Percentiles rank a stretch among this genome's conserved stretches.
Evolutionary conservation across 2,888 invertebrate species (phyloP).

Genomic region (Sphaerophoria taeniata): DNA sequence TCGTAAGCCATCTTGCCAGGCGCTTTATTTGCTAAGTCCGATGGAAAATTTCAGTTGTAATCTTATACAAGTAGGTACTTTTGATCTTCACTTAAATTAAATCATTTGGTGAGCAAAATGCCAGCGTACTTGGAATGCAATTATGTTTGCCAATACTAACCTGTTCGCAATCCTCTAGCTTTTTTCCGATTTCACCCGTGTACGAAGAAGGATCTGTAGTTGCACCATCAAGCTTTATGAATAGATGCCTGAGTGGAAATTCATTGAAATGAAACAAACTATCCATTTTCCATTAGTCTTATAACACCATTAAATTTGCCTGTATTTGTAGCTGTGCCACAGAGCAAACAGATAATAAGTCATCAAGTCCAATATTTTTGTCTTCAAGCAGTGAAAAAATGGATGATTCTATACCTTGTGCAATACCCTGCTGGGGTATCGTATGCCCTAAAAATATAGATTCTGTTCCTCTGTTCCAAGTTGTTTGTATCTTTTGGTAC

Average conservation of each 20-base stretch:
- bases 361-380: neutral
- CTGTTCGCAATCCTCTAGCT: neutral
- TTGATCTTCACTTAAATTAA: too few species aligned
- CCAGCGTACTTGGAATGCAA: neutral
- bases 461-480: neutral
- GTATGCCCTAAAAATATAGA: neutral
- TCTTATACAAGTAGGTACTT: too few species aligned
- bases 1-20: constrained; percentile 33
- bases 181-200: constrained; percentile 22
- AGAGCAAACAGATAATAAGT: constrained; percentile 20
- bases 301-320: constrained; percentile 39
- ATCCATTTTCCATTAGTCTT: constrained; percentile 26
- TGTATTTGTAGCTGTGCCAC: constrained; percentile 28
- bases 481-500: constrained; percentile 15
- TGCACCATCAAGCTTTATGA: constrained; percentile 2
- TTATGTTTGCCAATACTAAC: neutral
- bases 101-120: neutral
- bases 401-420: constrained; percentile 1
- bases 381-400: neutral
- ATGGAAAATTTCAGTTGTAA: neutral
- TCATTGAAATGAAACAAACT: constrained; percentile 32
- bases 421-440: neutral
- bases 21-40: constrained; percentile 4
- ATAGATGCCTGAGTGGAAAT: constrained; percentile 8
- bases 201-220: constrained; percentile 18